Conservation (phyloP, 2,113 vertebrate species). For the Morphnarchus princeps region DNA sequence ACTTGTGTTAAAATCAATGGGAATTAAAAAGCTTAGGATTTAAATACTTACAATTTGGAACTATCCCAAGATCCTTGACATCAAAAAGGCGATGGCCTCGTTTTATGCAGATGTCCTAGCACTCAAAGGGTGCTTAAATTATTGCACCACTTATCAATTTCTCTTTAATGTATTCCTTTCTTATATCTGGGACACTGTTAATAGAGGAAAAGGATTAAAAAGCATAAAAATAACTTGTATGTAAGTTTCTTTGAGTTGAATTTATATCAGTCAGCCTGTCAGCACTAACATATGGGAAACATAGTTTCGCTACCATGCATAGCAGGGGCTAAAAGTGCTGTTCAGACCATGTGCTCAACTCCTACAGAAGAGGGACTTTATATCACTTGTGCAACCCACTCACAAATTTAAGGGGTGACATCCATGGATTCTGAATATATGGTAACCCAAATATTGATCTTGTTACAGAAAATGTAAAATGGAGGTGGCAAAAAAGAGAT, state of each 20-base stretch:
- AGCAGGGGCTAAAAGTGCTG: conserved; percentile 62
- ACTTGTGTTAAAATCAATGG: conserved; percentile 37
- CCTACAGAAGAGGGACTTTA: conserved; percentile 59
- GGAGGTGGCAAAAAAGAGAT: not conserved
- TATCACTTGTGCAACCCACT: conserved; percentile 55
- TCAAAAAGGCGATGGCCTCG: conserved; percentile 41
- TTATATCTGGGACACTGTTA: conserved; percentile 50
- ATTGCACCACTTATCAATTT: conserved; percentile 53
- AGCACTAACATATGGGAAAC: conserved; percentile 67
- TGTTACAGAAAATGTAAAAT: conserved; percentile 1
- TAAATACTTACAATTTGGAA: conserved; percentile 56
- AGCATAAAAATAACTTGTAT: conserved; percentile 58
- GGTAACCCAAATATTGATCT: conserved; percentile 50
- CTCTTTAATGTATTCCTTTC: conserved; percentile 63
- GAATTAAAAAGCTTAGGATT: conserved; percentile 53
- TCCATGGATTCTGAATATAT: conserved; percentile 33
- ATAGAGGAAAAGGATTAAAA: conserved; percentile 58
- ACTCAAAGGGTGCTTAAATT: conserved; percentile 68
- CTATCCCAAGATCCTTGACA: conserved; percentile 56
- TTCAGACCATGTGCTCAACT: conserved; percentile 66
- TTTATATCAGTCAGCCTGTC: conserved; percentile 68
- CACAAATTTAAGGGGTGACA: conserved; percentile 60
- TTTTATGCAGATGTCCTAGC: conserved; percentile 59
- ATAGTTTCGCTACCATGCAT: conserved; percentile 60
- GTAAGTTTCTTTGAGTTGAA: conserved; percentile 64